Percentiles rank a stretch among this genome's conserved stretches.
phyloP scores from a whole-genome alignment of 1,140 invertebrate genomes.

The Pseudobourletiella spinata region DNA sequence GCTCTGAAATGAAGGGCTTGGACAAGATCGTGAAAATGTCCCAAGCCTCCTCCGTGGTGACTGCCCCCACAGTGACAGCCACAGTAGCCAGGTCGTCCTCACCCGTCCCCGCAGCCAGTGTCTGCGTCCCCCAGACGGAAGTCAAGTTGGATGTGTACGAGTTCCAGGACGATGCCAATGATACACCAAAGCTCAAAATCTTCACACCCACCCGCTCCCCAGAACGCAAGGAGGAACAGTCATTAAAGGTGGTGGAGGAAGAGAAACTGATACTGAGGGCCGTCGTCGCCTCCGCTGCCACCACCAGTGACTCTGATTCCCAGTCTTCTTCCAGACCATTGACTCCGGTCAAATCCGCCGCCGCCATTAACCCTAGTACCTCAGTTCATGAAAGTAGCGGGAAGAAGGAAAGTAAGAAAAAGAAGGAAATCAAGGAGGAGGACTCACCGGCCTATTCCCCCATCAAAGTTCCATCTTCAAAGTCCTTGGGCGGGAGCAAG shows the following conservation, averaged over 20 bases:
- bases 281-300: not conserved
- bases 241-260: not conserved
- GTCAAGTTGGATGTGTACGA: slow-evolving; percentile 27
- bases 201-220: slow-evolving; percentile 24
- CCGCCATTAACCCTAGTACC: not conserved
- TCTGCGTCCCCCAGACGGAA: slow-evolving; percentile 1
- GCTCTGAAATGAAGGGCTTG: slow-evolving; percentile 71
- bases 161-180: slow-evolving; percentile 23
- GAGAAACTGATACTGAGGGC: not conserved
- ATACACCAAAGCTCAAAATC: slow-evolving; percentile 35
- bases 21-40: slow-evolving; percentile 49
- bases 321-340: not conserved
- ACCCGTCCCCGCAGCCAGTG: not conserved
- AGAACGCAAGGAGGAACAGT: slow-evolving; percentile 21
- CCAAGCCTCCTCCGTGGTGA: not conserved
- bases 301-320: not conserved
- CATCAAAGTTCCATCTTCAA: too few species aligned
- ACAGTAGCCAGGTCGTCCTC: not conserved
- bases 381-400: not conserved
- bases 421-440: not conserved
- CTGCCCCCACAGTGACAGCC: not conserved
- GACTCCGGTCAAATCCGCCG: not conserved
- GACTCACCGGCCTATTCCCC: too few species aligned
- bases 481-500: not conserved
- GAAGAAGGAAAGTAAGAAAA: not conserved